These are phyloP conservation scores for Trissolcus japonicus DNA, from an alignment of 2,888 invertebrate genomes.

Conservation along the genomic window DNA sequence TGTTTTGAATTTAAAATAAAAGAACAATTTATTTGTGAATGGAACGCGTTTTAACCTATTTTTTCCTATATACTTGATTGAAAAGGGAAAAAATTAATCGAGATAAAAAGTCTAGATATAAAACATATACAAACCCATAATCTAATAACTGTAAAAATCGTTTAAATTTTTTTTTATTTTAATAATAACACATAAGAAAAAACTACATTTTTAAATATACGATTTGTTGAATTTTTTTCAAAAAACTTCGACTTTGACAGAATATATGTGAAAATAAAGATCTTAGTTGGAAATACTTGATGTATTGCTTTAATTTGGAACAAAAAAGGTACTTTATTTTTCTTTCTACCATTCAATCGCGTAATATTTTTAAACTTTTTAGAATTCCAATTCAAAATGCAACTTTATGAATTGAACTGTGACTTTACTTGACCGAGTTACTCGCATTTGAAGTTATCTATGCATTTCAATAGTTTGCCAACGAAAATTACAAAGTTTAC, in stretches of 20 bases:
- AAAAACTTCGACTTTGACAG: no score
- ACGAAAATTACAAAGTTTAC: conserved; percentile 39
- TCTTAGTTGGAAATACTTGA: no score
- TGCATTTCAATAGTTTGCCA: conserved; percentile 40
- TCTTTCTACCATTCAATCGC: neutral
- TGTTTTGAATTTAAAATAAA: no score
- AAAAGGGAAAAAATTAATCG: neutral
- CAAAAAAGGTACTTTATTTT: no score
- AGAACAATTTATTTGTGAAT: no score
- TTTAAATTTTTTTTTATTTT: neutral
- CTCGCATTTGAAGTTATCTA: conserved; percentile 36
- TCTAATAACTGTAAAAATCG: neutral
- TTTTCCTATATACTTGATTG: no score
- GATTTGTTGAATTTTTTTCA: no score
- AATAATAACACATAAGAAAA: no score
- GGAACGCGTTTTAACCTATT: no score
- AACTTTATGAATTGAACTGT: conserved; percentile 29
- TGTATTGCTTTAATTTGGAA: no score
- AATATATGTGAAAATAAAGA: no score
- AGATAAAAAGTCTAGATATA: neutral
- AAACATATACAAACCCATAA: neutral
- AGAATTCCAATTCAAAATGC: conserved; percentile 20
- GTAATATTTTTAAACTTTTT: conserved; percentile 9
- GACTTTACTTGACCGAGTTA: conserved; percentile 43
- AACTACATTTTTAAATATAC: no score